Conservation (phyloP, 2,113 vertebrate genomes). For the Mola mola region DNA sequence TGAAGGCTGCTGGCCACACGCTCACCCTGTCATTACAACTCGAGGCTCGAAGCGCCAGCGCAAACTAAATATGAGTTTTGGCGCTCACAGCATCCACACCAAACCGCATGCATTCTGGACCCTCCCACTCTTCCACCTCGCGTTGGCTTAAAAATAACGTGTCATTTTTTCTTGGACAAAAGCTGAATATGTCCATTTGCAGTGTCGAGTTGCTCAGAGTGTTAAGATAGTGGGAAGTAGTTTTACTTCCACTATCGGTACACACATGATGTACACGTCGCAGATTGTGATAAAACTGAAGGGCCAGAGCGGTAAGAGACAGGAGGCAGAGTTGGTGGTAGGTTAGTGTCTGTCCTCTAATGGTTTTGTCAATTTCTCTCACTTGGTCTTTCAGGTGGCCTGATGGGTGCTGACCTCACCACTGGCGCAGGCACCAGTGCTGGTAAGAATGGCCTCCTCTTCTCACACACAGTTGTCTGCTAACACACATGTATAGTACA, state of each 20-base stretch:
- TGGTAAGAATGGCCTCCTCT: constrained; percentile 87
- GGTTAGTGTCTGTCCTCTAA: constrained; percentile 70
- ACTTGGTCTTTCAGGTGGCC: constrained; percentile 89
- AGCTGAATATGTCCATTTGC: constrained; percentile 43
- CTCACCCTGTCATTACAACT: constrained; percentile 79
- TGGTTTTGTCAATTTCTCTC: constrained; percentile 62
- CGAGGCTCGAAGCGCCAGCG: constrained; percentile 71
- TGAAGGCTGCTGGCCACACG: constrained; percentile 71
- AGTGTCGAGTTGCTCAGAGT: constrained; percentile 61
- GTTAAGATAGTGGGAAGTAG: constrained; percentile 47
- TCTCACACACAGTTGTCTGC: constrained; percentile 52
- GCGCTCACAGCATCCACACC: constrained; percentile 61
- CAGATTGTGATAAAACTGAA: constrained; percentile 51
- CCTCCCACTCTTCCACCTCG: constrained; percentile 78
- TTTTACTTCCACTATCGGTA: constrained; percentile 29
- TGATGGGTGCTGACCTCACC: constrained; percentile 98
- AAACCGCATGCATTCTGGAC: constrained; percentile 62
- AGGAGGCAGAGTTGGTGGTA: constrained; percentile 45
- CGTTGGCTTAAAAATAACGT: constrained; percentile 80
- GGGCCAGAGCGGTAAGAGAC: constrained; percentile 42
- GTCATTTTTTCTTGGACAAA: constrained; percentile 78
- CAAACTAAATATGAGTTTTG: constrained; percentile 83
- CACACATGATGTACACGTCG: constrained; percentile 17
- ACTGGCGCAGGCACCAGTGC: constrained; percentile 99
- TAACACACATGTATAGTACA: constrained; percentile 39